Evolutionary conservation across 1,140 invertebrate species (phyloP), one percentile per base, ranked within the genome.

Genomic region (Tetramorium parvispinum): DNA sequence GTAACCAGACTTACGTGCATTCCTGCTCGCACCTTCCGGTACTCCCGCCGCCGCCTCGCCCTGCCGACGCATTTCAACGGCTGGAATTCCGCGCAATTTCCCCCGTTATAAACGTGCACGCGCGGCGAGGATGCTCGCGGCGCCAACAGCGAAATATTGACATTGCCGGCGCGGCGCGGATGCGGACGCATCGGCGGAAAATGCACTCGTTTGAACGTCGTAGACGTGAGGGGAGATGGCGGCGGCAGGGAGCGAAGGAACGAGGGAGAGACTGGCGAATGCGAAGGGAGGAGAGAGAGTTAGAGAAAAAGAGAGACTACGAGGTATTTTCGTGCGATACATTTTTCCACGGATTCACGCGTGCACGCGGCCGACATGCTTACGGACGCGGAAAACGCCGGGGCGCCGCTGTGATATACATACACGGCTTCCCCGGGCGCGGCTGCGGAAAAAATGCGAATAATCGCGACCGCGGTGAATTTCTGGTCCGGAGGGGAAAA

Each of bases 81-180:
- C 32, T 82, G 82, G 63, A 88, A 88, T 90, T 73, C 63, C 88
- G 75, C 87, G 88, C 86, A 90, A 90, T 90, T 89, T 90, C 55
- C 63, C 55, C 61, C 59, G 70, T 86, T 85, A 90, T 90, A 90
- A 89, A 85, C 65, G 71, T 68, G 70, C 73, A 59, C 21, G 10
- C 21, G 66, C 43, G 16, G 8, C 37, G 27, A 11, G 46, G 51
- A 46, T 59, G 77, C n/a, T 68, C 46, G 18, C 75, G 13, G 77
- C 85, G 81, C 85, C 51, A 82, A 78, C 88, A 53, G 57, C 88
- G 88, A 89, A 87, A 87, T 89, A 89, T 89, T 83, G 88, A 89
- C 88, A 89, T 78, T 77, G 77, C 11, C 24, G 24, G 55, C 49
- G 32, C 71, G 43, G 37, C 68, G 61, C 49, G 68, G 43, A 11